A percentile compares a stretch with the other conserved stretches of the same genome.
These are phyloP conservation scores for Esox masquinongy DNA, from an alignment of 2,797 vertebrate species.

Conservation along the genomic window DNA sequence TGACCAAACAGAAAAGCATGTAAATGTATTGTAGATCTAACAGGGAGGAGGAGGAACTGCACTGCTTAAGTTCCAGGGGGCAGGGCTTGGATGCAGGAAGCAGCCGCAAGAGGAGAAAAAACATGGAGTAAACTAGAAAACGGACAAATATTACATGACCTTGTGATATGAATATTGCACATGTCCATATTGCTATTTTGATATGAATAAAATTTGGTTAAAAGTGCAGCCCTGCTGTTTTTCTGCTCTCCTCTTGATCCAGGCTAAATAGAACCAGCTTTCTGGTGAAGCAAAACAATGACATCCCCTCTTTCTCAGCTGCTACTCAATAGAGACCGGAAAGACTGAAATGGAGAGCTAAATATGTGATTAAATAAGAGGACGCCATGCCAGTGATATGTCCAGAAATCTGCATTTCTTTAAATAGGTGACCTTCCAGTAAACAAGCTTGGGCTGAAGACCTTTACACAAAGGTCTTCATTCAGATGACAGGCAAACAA, in stretches of 20 bases:
- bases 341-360: slow-evolving; percentile 31
- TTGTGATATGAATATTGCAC: too few relatives aligned
- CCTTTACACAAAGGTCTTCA: slow-evolving; percentile 51
- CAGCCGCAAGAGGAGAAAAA: too few relatives aligned
- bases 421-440: slow-evolving; percentile 59
- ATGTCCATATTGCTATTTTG: too few relatives aligned
- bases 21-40: too few relatives aligned
- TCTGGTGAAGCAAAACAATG: slow-evolving; percentile 16
- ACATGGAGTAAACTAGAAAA: too few relatives aligned
- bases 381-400: slow-evolving; percentile 17
- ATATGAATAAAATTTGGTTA: too few relatives aligned
- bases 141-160: too few relatives aligned
- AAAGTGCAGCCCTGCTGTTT: too few relatives aligned
- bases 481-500: slow-evolving; percentile 35
- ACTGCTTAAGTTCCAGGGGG: too few relatives aligned
- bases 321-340: slow-evolving; percentile 27
- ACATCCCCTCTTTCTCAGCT: slow-evolving; percentile 19
- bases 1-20: too few relatives aligned
- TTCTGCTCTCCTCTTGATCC: not conserved
- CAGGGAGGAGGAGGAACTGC: too few relatives aligned
- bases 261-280: not conserved
- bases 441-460: slow-evolving; percentile 30
- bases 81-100: too few relatives aligned
- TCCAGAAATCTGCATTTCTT: slow-evolving; percentile 50
- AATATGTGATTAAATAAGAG: slow-evolving; percentile 58